Base-by-base conservation (phyloP, 2,888 invertebrate species). In the Gymnocheta viridis region DNA sequence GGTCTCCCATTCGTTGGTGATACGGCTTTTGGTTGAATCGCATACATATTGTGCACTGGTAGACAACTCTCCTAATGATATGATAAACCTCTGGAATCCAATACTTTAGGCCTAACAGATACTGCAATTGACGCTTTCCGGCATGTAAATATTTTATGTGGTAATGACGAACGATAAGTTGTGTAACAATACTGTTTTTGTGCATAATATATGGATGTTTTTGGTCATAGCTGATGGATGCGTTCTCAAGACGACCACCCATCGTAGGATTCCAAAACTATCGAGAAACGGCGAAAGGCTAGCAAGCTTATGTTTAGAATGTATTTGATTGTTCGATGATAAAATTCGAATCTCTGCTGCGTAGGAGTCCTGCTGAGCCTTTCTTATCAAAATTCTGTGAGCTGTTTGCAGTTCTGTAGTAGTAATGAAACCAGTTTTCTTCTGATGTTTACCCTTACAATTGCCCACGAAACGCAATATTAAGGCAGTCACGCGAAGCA, bases 1-100 rank as follows among this genome's bases (percentile, higher is more conserved):
- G n/a, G 19, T 78, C 85, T 27, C 54, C 27, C 87, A 87, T 87
- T 29, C 85, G 76, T 64, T 86, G 86, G 27, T 82, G 62, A 35
- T 67, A 84, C 0, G 82, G 49, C 32, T 64, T 62, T 24, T 51
- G 73, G 0, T 77, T 72, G n/a, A 67, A 79, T 44, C 83, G 41
- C 56, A 84, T 84, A 17, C 85, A 85, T 12, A 56, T 84, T 67
- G 67, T 41, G 72, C 72, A 72, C 29, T 72, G 44, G 47, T 60
- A 86, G 6, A 86, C 82, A 51, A 69, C 66, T 38, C 66, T 82
- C 69, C 82, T 38, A 14, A 38, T 38, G 38, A 85, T 27, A 24
- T 79, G 54, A 14, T 51, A 44, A 2, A 69, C 35, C 9, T 82
- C 49, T 27, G 82, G 79, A 51, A 76, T 66, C 64, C 64, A 66